A percentile compares a stretch with the other conserved stretches of the same genome.
phyloP scores from a whole-genome alignment of 2,113 vertebrate genomes.

The Ptyas mucosa region DNA sequence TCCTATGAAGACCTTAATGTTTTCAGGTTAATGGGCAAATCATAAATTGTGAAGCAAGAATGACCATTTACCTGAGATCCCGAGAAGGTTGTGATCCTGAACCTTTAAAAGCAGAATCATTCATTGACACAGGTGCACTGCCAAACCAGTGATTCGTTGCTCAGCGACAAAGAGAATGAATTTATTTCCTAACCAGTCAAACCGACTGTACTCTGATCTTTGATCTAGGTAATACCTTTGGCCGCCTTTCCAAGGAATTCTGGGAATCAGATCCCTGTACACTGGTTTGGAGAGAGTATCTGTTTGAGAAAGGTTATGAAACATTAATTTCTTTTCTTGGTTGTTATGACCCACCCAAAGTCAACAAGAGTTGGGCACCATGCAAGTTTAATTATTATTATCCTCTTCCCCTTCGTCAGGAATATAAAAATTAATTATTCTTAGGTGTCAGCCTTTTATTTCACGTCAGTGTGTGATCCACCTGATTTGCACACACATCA shows the following conservation, averaged over 20 bases:
- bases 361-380: background rate
- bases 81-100: background rate
- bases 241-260: background rate
- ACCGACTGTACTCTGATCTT: background rate
- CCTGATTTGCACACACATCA: background rate
- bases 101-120: background rate
- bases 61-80: background rate
- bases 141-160: background rate
- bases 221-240: background rate
- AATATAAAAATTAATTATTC: background rate
- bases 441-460: background rate
- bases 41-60: background rate
- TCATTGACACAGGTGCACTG: background rate
- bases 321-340: background rate
- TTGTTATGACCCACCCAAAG: background rate
- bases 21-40: background rate
- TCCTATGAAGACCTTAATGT: too few relatives aligned
- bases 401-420: background rate
- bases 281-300: background rate
- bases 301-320: background rate
- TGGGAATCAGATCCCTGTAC: background rate
- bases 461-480: background rate
- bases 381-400: background rate
- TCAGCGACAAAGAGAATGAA: background rate
- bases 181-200: background rate